Conservation (phyloP, 1,140 invertebrate genomes). For the Saccostrea echinata region DNA sequence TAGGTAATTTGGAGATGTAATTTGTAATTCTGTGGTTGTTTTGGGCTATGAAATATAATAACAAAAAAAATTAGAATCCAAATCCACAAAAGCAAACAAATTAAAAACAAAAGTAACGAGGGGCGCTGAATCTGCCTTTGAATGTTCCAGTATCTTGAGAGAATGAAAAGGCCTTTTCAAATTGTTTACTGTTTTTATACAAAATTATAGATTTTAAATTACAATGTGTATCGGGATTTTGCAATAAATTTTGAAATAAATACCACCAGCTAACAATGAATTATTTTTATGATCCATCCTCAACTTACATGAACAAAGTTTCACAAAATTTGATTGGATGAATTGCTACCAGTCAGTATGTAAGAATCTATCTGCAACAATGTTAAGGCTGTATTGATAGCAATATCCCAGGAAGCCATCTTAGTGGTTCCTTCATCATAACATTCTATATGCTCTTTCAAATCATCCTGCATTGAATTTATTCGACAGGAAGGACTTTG, state of each 20-base stretch:
- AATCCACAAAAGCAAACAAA: no score
- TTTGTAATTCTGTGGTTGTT: no score
- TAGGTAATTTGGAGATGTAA: no score
- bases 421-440: constrained; percentile 9
- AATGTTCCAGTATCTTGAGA: no score
- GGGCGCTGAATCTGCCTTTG: no score
- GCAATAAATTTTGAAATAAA: background rate
- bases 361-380: background rate
- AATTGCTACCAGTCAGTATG: background rate
- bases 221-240: no score
- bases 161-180: no score
- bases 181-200: no score
- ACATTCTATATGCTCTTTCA: background rate
- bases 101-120: no score
- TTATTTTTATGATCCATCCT: background rate
- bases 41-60: no score
- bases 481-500: background rate
- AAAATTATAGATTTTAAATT: no score
- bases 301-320: background rate
- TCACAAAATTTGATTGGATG: background rate
- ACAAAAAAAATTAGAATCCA: no score
- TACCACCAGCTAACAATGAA: background rate
- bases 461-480: background rate
- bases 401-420: background rate
- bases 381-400: background rate